Percentiles rank a stretch among this genome's conserved stretches.
These are phyloP conservation scores for Phalacrocorax aristotelis DNA, from an alignment of 2,113 vertebrate species.

Conservation along the genomic window DNA sequence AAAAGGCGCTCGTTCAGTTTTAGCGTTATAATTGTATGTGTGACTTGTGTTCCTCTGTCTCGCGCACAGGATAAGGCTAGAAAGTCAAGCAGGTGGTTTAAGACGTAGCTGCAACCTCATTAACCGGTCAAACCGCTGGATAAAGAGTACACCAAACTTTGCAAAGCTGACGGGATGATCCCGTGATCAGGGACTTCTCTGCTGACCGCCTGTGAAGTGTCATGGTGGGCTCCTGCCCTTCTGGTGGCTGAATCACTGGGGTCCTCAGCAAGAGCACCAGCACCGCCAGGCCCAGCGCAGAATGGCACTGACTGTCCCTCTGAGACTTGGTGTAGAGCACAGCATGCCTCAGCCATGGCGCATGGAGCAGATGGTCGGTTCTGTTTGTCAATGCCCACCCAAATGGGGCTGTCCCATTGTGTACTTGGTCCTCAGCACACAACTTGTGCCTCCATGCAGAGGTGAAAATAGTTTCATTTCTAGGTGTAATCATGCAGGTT, in stretches of 20 bases:
- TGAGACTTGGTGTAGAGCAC: accelerated
- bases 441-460: background rate
- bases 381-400: background rate
- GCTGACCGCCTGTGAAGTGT: accelerated
- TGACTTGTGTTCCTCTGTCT: background rate
- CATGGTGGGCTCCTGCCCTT: accelerated
- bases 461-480: background rate
- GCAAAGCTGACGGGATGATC: background rate
- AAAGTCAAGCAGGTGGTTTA: background rate
- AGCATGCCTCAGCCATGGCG: accelerated
- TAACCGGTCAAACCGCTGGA: accelerated
- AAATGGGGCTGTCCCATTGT: background rate
- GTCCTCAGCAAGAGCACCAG: background rate
- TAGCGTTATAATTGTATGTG: accelerated
- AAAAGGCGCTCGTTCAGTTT: background rate
- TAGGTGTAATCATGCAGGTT: background rate
- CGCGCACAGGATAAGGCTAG: accelerated
- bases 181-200: accelerated
- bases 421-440: background rate
- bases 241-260: background rate
- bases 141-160: background rate
- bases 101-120: background rate
- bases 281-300: background rate
- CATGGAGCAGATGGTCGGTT: accelerated
- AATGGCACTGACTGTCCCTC: accelerated